Evolutionary conservation across 2,797 vertebrate genomes (phyloP), one percentile per base, ranked within the genome.

Genomic region (Merluccius polli): DNA sequence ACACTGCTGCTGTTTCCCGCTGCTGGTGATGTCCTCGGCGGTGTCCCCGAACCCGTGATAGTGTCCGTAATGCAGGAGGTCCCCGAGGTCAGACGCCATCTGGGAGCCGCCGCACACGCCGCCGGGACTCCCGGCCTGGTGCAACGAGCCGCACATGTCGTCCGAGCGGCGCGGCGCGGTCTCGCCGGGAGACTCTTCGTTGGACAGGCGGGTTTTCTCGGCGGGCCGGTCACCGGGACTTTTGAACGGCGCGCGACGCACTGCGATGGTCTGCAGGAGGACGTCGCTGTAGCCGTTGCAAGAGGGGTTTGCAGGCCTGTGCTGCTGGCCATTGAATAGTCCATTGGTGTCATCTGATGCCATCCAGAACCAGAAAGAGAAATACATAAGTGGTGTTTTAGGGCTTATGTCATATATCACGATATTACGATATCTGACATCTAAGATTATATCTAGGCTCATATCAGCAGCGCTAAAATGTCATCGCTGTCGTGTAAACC

Each of bases 41-140:
- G 97, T 98, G 91, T 98, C 97, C 65, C 97, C 97, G 15, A 97
- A 98, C 31, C 97, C 97, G 4, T 99, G 97, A 74, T 96, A 97
- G 87, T 98, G 95, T 84, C 97, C 96, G 33, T 97, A 99, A 59
- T 93, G 95, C 89, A 98, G 90, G 52, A 88, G 93, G 44, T 96
- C 95, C 3, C 89, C 91, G 0, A 81, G 75, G 73, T 95, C 96
- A 0, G 91, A 89, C 0, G 77, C 80, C 3, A 48, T 68, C 0
- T 24, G 65, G 27, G 73, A 89, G 94, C 93, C 88, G 0, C 95
- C 95, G 36, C 93, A 89, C 89, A 0, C 92, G 91, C 94, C 94
- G 67, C 95, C 94, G 0, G 96, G 95, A 65, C 97, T 97, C 12
- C 93, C 92, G 0, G 85, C 92, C 75, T 93, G 92, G 65, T 98